Conservation (phyloP, 2,113 vertebrate species). For the Coptodon bakossiorum region DNA sequence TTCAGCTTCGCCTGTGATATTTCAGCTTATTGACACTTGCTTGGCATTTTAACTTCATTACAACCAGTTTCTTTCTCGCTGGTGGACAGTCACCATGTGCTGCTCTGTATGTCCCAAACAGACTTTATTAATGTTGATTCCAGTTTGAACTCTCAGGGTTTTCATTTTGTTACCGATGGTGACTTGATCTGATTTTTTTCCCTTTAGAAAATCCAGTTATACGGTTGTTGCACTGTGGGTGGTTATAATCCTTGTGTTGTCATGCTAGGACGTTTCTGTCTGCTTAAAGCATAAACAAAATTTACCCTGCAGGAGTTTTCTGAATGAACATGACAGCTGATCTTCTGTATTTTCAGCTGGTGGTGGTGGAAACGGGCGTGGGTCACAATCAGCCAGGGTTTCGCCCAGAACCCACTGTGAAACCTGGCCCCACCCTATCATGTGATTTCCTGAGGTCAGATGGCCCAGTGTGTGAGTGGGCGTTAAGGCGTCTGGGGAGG, state of each 20-base stretch:
- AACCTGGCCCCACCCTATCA: not conserved
- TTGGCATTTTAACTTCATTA: slow-evolving; percentile 38
- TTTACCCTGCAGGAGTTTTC: not conserved
- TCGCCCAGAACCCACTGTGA: too few species aligned
- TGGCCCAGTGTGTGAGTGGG: not conserved
- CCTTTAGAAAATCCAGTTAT: not conserved
- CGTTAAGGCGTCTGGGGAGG: too few species aligned
- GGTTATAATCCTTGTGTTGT: not conserved
- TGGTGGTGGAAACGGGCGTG: not conserved
- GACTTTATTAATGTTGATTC: not conserved
- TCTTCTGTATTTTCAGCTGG: not conserved
- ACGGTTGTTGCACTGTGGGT: not conserved
- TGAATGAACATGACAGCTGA: not conserved
- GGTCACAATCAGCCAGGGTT: not conserved
- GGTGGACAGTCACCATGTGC: not conserved
- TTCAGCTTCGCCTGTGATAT: not conserved
- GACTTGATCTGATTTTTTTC: not conserved
- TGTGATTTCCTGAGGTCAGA: not conserved
- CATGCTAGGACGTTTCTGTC: not conserved
- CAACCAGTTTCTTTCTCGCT: not conserved
- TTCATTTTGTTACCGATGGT: not conserved
- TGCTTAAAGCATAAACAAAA: not conserved
- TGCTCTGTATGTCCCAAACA: not conserved
- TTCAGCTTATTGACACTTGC: slow-evolving; percentile 33
- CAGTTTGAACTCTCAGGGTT: not conserved